These are phyloP conservation scores for Sinocyclocheilus maitianheensis DNA, from an alignment of 2,113 vertebrate genomes.

Conservation along the genomic window DNA sequence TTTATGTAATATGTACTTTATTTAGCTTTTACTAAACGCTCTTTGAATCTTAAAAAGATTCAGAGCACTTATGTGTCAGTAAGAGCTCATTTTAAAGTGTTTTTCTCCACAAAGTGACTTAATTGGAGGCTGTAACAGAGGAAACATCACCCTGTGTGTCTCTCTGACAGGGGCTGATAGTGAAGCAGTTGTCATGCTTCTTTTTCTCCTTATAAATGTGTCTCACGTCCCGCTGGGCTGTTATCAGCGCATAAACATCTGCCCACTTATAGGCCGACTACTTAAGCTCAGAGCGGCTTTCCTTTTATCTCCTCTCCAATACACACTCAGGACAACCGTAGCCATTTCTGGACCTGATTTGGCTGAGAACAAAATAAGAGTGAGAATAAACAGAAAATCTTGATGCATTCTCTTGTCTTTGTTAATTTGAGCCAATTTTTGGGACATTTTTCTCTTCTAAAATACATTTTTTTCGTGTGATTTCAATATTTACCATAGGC, in stretches of 20 bases:
- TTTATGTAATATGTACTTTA: background rate
- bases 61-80: background rate
- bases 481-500: background rate
- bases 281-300: background rate
- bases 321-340: background rate
- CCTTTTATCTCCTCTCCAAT: background rate
- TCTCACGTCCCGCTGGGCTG: background rate
- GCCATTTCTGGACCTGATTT: background rate
- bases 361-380: background rate
- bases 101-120: background rate
- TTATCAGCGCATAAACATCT: background rate
- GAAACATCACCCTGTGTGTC: background rate
- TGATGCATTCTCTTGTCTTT: background rate
- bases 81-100: background rate
- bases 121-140: background rate
- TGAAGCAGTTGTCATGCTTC: background rate
- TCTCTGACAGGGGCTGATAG: background rate
- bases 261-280: background rate
- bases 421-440: background rate
- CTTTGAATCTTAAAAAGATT: background rate
- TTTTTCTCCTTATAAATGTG: conserved; percentile 6
- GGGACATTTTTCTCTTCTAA: background rate
- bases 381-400: background rate
- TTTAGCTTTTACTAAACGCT: background rate
- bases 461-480: too few species aligned